Conservation (phyloP, 2,797 vertebrate species). For the Pangasius krempfi region DNA sequence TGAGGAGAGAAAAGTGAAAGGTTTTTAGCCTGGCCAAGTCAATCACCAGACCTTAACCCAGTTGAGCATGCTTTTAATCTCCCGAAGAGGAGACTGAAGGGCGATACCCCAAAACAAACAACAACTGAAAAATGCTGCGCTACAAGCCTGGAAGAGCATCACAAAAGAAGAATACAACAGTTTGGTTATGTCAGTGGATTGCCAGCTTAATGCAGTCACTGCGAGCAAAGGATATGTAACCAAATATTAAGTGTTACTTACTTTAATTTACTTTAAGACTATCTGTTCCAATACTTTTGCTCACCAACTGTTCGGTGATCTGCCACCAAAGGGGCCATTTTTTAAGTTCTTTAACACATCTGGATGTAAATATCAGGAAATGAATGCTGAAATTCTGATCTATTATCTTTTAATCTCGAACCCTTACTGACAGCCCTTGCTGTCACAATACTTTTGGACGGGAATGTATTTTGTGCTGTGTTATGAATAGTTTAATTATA, state of each 20-base stretch:
- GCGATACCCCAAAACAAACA: background rate
- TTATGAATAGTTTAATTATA: background rate
- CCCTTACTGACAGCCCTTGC: background rate
- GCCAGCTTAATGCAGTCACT: background rate
- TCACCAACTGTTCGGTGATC: background rate
- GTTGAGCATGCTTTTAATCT: no score
- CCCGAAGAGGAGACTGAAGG: no score
- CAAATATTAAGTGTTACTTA: background rate
- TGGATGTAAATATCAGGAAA: background rate
- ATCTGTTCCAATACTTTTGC: background rate
- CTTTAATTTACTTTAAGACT: background rate
- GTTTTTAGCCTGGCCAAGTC: no score
- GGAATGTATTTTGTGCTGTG: background rate
- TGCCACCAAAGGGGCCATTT: background rate
- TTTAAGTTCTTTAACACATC: background rate
- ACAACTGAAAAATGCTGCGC: background rate
- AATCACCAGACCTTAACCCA: no score
- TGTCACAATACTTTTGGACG: background rate
- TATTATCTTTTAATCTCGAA: background rate
- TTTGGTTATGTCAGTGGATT: background rate
- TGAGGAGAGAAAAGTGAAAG: no score
- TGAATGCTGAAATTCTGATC: background rate
- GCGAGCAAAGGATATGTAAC: background rate
- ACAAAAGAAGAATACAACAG: background rate
- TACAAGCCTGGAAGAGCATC: background rate